These are phyloP conservation scores for Masnerella sp. DNA, from an alignment of 2,888 invertebrate species.

Conservation along the genomic window DNA sequence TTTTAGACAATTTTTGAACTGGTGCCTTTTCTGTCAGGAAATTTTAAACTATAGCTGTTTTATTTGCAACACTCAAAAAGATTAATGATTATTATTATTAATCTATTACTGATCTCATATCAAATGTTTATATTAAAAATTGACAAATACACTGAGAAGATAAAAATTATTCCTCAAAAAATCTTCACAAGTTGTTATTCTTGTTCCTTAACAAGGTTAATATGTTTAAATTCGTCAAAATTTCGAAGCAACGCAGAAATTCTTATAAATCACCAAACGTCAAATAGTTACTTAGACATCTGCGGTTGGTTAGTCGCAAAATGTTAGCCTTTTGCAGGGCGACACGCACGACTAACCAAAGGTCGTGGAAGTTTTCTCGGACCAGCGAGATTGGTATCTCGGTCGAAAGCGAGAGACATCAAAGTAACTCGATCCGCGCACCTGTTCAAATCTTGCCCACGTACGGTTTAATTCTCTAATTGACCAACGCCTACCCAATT, in stretches of 20 bases:
- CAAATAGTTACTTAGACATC: conserved; percentile 31
- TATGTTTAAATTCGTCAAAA: too few species aligned
- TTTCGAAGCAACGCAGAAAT: conserved; percentile 36
- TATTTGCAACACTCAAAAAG: too few species aligned
- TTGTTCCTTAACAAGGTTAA: too few species aligned
- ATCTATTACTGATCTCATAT: too few species aligned
- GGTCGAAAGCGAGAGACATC: conserved; percentile 56
- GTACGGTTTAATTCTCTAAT: conserved; percentile 31
- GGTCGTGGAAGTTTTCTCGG: conserved; percentile 55
- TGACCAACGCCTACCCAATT: background rate
- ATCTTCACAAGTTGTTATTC: too few species aligned
- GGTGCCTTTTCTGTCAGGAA: too few species aligned
- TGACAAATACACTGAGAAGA: too few species aligned
- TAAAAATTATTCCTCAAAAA: too few species aligned
- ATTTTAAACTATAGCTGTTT: too few species aligned
- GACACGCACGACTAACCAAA: conserved; percentile 58
- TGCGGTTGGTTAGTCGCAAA: conserved; percentile 33
- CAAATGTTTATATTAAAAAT: too few species aligned
- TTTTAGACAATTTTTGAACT: too few species aligned
- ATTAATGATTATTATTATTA: too few species aligned
- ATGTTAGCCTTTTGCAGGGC: conserved; percentile 39
- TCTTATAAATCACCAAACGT: conserved; percentile 31
- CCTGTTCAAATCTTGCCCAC: conserved; percentile 29
- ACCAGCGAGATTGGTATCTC: conserved; percentile 39
- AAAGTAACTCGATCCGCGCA: conserved; percentile 62